These are phyloP conservation scores for Novumbra hubbsi DNA, from an alignment of 2,797 vertebrate genomes.

Conservation along the genomic window DNA sequence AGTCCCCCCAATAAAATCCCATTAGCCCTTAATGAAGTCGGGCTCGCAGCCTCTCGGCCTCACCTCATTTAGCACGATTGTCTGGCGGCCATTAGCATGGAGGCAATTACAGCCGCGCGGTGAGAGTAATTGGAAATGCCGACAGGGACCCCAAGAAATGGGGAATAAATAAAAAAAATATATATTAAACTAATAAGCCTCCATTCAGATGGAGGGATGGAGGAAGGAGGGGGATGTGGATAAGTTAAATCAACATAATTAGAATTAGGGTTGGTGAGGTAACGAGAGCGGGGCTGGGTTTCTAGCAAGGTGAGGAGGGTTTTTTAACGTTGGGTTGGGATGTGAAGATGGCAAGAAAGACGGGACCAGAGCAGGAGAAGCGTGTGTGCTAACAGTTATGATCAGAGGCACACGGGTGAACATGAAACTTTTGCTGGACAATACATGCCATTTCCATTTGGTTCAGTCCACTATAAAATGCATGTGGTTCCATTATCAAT, in stretches of 20 bases:
- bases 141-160: slow-evolving; percentile 97
- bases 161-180: slow-evolving; percentile 97
- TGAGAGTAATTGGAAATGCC: slow-evolving; percentile 99
- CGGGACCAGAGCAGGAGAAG: slow-evolving; percentile 48
- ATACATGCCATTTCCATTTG: background rate
- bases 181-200: slow-evolving; percentile 99
- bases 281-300: slow-evolving; percentile 41
- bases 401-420: slow-evolving; percentile 41
- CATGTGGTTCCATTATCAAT: slow-evolving; percentile 26
- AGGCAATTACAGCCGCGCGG: slow-evolving; percentile 99
- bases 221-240: slow-evolving; percentile 84
- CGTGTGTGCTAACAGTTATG: slow-evolving; percentile 53
- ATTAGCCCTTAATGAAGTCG: slow-evolving; percentile 99
- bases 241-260: slow-evolving; percentile 99
- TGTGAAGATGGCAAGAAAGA: slow-evolving; percentile 46
- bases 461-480: slow-evolving; percentile 11
- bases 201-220: slow-evolving; percentile 80
- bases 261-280: slow-evolving; percentile 91
- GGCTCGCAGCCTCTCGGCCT: slow-evolving; percentile 97
- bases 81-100: slow-evolving; percentile 99
- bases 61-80: slow-evolving; percentile 99
- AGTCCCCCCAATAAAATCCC: slow-evolving; percentile 86
- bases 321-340: slow-evolving; percentile 50
- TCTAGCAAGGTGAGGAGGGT: slow-evolving; percentile 52
- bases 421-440: slow-evolving; percentile 37